These are phyloP conservation scores for Leptopilina boulardi DNA, from an alignment of 1,140 invertebrate genomes.

Conservation along the genomic window DNA sequence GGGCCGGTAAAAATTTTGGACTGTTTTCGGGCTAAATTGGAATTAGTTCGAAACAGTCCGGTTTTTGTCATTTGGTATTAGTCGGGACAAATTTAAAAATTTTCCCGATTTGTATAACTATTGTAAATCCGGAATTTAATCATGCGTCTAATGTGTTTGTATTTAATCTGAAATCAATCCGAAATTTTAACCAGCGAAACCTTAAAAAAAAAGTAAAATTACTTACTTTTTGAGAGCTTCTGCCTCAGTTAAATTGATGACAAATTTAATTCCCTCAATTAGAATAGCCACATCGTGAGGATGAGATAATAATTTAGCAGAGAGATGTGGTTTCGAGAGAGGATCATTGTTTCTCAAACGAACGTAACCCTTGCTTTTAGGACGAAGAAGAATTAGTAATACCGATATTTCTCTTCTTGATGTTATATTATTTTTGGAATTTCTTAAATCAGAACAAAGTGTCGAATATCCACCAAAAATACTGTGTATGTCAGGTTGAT, in stretches of 20 bases:
- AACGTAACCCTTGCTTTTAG: slow-evolving; percentile 88
- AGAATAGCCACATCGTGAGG: slow-evolving; percentile 84
- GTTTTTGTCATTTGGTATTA: no score
- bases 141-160: no score
- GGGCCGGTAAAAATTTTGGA: no score
- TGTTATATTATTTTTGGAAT: slow-evolving; percentile 69
- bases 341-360: slow-evolving; percentile 86
- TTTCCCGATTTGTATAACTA: no score
- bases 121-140: no score
- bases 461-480: slow-evolving; percentile 91
- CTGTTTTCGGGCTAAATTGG: no score
- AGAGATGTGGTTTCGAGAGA: slow-evolving; percentile 85
- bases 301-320: slow-evolving; percentile 88
- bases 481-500: slow-evolving; percentile 90
- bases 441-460: slow-evolving; percentile 88
- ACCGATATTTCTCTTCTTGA: slow-evolving; percentile 78
- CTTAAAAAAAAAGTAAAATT: no score
- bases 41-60: no score
- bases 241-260: slow-evolving; percentile 81
- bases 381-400: slow-evolving; percentile 84
- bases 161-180: no score
- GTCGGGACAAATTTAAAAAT: no score
- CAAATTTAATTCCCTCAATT: slow-evolving; percentile 86
- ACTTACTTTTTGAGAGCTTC: slow-evolving; percentile 82
- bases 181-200: no score